Evolutionary conservation across 1,140 invertebrate genomes (phyloP).

Genomic region (Aphelenchoides avenae): DNA sequence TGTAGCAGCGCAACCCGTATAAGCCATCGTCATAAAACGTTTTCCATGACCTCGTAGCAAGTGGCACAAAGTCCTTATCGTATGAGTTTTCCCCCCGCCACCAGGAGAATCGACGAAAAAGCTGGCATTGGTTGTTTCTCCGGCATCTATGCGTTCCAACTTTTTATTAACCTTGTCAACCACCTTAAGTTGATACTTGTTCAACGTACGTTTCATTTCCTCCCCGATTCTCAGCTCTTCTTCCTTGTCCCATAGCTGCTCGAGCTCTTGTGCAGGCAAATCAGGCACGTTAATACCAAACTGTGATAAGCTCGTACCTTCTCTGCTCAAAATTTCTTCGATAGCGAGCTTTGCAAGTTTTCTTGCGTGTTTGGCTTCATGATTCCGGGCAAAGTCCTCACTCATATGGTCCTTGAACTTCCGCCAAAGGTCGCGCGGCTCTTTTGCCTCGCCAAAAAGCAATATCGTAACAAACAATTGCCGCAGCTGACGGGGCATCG

Average conservation of each 20-base stretch:
- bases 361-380: too few relatives aligned
- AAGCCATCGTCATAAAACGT: conserved; percentile 14
- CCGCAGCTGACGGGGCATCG: conserved; percentile 11
- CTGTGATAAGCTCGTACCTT: too few relatives aligned
- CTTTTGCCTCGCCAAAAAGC: neutral
- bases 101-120: conserved; percentile 51
- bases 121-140: neutral
- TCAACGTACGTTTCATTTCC: conserved; percentile 5
- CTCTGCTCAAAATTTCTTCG: too few relatives aligned
- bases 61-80: conserved; percentile 39
- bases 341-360: too few relatives aligned
- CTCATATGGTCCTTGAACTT: conserved; percentile 5
- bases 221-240: conserved; percentile 18
- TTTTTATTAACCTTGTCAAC: conserved; percentile 17
- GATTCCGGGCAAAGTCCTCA: conserved; percentile 17
- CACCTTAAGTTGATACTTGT: conserved; percentile 11
- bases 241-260: too few relatives aligned
- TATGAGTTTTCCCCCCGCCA: conserved; percentile 59
- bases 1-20: conserved; percentile 49
- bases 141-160: conserved; percentile 22
- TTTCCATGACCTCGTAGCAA: conserved; percentile 7
- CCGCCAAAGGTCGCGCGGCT: neutral
- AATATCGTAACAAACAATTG: conserved; percentile 22
- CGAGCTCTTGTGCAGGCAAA: too few relatives aligned
- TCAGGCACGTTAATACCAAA: too few relatives aligned